Base-by-base conservation (phyloP, 2,797 vertebrate species). In the Neosilurus mollespiculum region DNA sequence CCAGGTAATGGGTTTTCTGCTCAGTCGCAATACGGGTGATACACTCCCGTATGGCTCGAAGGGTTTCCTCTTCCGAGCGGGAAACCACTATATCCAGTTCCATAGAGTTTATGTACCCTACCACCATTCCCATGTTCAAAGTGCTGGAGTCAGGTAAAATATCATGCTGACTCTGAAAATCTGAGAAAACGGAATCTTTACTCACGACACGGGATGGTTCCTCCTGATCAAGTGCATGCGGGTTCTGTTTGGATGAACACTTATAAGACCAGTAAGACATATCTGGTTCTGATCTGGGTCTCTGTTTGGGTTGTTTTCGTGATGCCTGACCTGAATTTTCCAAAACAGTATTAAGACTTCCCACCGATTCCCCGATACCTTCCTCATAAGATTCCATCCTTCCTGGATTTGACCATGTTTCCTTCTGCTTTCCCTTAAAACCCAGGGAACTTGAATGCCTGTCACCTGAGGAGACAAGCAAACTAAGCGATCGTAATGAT, bases 31-130 rank as follows among this genome's bases (percentile, higher is more conserved):
- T 85, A 54, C 94, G 96, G 22, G 97, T 94, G 91, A 99, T 97
- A 89, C 96, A 96, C 24, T 96, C 96, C 1, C 95, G 95, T 67
- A 99, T 97, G 75, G 95, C 95, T 87, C 95, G 96, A 78, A 98
- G 87, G 83, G 96, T 96, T 87, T 96, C 95, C 0, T 94, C 94
- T 89, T 98, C 97, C 61, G 96, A 89, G 83, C 92, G 95, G 0
- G 89, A 89, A 9, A 94, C 92, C 16, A 93, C 94, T 59, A 98
- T 94, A 81, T 97, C 96, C 54, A 99, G 93, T 72, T 99, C 97
- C 0, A 97, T 97, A 5, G 97, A 97, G 83, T 97, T 97, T 61
- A 99, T 90, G 89, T 99, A 99, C 79, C 98, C 98, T 0, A 99
- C 97, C 4, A 99, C 93, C 96, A 99, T 94, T 83, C 95, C 96